Evolutionary conservation across 2,797 vertebrate genomes (phyloP).

Genomic region (Linurgus olivaceus): DNA sequence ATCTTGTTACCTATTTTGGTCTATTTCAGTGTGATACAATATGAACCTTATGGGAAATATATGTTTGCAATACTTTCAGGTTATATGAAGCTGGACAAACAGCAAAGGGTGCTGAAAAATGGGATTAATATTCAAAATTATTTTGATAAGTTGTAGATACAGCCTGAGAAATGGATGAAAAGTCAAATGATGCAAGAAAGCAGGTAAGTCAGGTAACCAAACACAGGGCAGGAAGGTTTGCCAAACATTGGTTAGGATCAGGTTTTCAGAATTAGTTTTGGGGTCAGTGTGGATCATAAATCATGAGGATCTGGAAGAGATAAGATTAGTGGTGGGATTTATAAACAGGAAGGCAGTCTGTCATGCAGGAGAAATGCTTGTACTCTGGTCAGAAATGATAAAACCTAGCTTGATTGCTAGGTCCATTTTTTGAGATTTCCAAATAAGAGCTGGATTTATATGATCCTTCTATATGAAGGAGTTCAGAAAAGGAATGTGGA

Average conservation of each 20-base stretch:
- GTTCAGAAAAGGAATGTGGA: background rate
- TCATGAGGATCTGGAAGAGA: background rate
- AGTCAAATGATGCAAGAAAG: background rate
- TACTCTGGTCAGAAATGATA: background rate
- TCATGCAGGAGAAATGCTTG: background rate
- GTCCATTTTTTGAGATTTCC: background rate
- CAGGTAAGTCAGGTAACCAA: background rate
- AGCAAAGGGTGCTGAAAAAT: background rate
- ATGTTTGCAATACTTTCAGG: background rate
- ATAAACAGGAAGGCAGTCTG: background rate
- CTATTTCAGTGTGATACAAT: background rate
- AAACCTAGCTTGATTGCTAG: background rate
- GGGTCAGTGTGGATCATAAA: background rate
- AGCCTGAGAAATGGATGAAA: background rate
- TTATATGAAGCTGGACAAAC: background rate
- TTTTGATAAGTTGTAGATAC: background rate
- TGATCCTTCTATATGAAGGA: background rate
- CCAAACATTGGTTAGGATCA: background rate
- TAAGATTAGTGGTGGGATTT: background rate
- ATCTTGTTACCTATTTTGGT: background rate
- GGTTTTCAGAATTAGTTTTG: background rate
- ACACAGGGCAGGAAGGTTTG: background rate
- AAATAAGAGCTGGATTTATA: background rate
- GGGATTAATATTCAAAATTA: background rate
- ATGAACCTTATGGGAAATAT: background rate